These are phyloP conservation scores for Aphaenogaster floridana DNA, from an alignment of 1,140 invertebrate species.

Conservation along the genomic window DNA sequence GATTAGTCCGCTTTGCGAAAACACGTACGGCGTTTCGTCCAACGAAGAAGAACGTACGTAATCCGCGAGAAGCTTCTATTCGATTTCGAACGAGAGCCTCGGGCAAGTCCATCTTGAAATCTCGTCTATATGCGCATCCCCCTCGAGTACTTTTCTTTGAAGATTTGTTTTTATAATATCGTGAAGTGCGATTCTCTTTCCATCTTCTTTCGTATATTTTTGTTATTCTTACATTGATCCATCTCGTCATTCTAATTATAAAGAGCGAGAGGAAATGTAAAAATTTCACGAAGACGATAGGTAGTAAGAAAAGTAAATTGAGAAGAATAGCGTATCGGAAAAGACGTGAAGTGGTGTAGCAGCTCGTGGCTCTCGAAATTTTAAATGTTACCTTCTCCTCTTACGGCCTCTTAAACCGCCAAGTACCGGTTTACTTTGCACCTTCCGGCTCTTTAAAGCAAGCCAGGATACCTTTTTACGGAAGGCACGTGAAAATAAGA, in stretches of 20 bases:
- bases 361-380: slow-evolving; percentile 70
- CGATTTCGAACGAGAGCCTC: slow-evolving; percentile 71
- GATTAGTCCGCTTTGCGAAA: slow-evolving; percentile 56
- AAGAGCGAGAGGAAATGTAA: slow-evolving; percentile 7
- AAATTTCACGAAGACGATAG: not conserved
- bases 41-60: slow-evolving; percentile 68
- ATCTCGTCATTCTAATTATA: slow-evolving; percentile 7
- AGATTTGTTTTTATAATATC: slow-evolving; percentile 70
- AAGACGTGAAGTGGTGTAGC: slow-evolving; percentile 27
- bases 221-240: not conserved
- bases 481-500: slow-evolving; percentile 43
- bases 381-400: slow-evolving; percentile 71
- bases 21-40: slow-evolving; percentile 57
- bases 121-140: slow-evolving; percentile 75
- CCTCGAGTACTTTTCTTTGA: slow-evolving; percentile 70
- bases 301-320: slow-evolving; percentile 44
- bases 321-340: slow-evolving; percentile 68
- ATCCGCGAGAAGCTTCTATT: slow-evolving; percentile 75
- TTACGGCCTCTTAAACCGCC: slow-evolving; percentile 71
- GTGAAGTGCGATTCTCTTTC: not conserved
- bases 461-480: slow-evolving; percentile 64
- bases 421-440: slow-evolving; percentile 68
- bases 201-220: not conserved
- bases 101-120: slow-evolving; percentile 72
- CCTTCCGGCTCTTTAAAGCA: slow-evolving; percentile 68